Evolutionary conservation across 1,140 invertebrate genomes (phyloP), one percentile per base, ranked within the genome.

Genomic region (Drosophila lini): DNA sequence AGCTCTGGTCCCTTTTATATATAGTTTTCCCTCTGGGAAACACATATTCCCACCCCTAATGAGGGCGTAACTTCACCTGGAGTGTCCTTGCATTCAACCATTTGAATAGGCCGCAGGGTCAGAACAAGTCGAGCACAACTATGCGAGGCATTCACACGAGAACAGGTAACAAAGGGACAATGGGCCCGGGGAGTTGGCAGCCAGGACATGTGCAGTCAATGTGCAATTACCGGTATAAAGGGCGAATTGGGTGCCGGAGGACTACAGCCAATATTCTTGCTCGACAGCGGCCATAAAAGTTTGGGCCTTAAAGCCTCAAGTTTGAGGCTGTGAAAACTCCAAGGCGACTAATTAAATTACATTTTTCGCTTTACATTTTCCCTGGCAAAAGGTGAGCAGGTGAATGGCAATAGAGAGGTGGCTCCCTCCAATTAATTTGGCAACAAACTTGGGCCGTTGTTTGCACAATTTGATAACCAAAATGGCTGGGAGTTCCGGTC

Each of bases 371-470:
- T 50, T 10, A 50, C 9, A 50, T 7, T 45, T 45, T 45, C 11
- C 44, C 28, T 53, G 59, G 55, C 67, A 65, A 60, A 79, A 79
- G 63, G 74, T 60, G 64, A 56, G 22, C 22, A n/a, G 53, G 34
- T 25, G 19, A 40, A 25, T 13, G 5, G n/a, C 34, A 50, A 19
- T 53, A 19, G 19, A 38, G 32, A 44, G 16, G 53, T 56, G 53
- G 22, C 32, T 77, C 47, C 61, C 48, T 89, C 71, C 83, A 86
- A 88, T 88, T 88, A 88, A 88, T 88, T 89, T 89, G 16, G 61
- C 57, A 53, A 77, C 61, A 83, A 88, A 77, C 67, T 73, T 73
- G 32, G 19, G 32, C 56, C 70, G 67, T 80, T 89, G 84, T 88
- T 86, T 88, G 76, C 77, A 63, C 83, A 86, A 77, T 79, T 82